Conservation (phyloP, 2,113 vertebrate genomes). For the Hypocryptadius cinnamomeus region DNA sequence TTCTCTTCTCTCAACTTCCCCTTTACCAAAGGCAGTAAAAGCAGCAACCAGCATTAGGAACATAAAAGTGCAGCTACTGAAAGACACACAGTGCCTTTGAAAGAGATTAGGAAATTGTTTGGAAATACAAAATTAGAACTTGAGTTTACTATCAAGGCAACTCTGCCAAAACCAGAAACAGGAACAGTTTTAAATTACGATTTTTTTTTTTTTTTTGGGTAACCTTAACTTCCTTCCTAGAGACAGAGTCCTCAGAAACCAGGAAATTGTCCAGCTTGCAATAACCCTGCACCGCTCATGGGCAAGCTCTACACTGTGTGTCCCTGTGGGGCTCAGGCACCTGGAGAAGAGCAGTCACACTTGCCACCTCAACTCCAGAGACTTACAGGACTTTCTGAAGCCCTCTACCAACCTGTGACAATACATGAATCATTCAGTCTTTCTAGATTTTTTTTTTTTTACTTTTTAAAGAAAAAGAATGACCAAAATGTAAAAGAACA, state of each 20-base stretch:
- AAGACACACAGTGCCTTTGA: neutral
- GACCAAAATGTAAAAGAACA: neutral
- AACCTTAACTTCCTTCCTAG: neutral
- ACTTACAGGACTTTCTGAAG: neutral
- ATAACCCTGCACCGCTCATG: neutral
- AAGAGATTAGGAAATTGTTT: neutral
- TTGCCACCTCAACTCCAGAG: neutral
- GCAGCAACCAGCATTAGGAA: neutral
- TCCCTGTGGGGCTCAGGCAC: neutral
- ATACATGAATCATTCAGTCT: neutral
- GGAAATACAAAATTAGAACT: neutral
- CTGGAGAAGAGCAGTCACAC: neutral
- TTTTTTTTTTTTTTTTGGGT: neutral
- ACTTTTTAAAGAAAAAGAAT: neutral
- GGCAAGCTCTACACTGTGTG: accelerated
- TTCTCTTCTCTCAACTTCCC: neutral
- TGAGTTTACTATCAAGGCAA: neutral
- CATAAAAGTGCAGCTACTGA: neutral
- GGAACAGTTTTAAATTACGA: neutral
- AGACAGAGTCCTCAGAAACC: neutral
- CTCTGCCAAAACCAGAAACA: neutral
- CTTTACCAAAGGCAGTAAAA: neutral
- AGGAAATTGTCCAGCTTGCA: neutral
- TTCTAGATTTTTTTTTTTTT: neutral
- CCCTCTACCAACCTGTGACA: neutral